Evolutionary conservation across 1,140 invertebrate genomes (phyloP), one percentile per base, ranked within the genome.

Genomic region (Zaprionus camerounensis): DNA sequence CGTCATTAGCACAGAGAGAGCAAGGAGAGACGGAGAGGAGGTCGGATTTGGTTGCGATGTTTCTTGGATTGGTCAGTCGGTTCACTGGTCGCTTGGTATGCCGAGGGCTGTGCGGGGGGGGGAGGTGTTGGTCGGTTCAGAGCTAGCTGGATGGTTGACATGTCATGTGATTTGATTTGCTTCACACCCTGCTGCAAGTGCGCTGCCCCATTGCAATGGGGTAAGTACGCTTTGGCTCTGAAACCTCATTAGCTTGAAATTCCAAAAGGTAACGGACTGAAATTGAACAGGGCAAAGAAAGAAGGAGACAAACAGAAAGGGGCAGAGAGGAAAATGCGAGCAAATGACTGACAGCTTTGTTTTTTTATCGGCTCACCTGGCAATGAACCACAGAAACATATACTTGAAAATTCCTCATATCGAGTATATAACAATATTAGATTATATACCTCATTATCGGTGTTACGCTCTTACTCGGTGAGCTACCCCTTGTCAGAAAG

Each of bases 121-220:
- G n/a, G n/a, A n/a, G n/a, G 20, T 20, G 59, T 56, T 17, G 62
- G 57, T 62, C 58, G 36, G 68, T 73, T 57, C 36, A 41, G 36
- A 46, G 41, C 4, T 28, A 20, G 31, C 12, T 44, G 17, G 49
- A n/a, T 34, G 61, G 9, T 38, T 70, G 69, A 80, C 83, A 83
- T 86, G 82, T 82, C 87, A 86, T 87, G 83, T 88, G 83, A 86
- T 86, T 86, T 86, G 71, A 86, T 85, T 84, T 84, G 72, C 78
- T 87, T 82, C 76, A 44, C 80, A 62, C 31, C 41, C 24, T 53
- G 68, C 53, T 58, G 46, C 26, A 44, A 53, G 34, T 53, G 41
- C 41, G n/a, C n/a, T 9, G n/a, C 41, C 41, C 41, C 41, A 17
- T 17, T 17, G 67, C 61, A 65, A 55, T 71, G 77, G 77, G 84